Evolutionary conservation across 1,140 invertebrate species (phyloP).

Genomic region (Oryzaephilus surinamensis): DNA sequence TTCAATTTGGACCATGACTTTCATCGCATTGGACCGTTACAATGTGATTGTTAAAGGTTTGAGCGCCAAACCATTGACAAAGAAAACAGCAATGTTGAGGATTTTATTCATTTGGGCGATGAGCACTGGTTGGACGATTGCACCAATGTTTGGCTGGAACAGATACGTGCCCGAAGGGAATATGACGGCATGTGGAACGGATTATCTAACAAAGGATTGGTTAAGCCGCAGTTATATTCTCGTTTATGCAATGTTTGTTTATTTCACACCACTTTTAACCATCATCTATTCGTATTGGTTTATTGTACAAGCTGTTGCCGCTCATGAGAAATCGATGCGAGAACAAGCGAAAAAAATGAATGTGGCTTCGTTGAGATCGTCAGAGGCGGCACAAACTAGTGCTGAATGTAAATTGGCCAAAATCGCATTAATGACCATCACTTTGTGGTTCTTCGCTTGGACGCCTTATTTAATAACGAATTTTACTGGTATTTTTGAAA

Average conservation of each 20-base stretch:
- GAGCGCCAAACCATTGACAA: slow-evolving; percentile 57
- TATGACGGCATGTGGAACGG: slow-evolving; percentile 75
- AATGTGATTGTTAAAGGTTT: slow-evolving; percentile 72
- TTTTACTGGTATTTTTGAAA: slow-evolving; percentile 59
- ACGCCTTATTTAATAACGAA: slow-evolving; percentile 73
- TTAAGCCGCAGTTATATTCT: slow-evolving; percentile 56
- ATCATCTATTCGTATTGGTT: slow-evolving; percentile 70
- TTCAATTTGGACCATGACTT: slow-evolving; percentile 74
- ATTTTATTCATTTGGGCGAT: slow-evolving; percentile 60
- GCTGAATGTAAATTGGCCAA: slow-evolving; percentile 68
- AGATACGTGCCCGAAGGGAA: slow-evolving; percentile 78
- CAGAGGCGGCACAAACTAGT: slow-evolving; percentile 52
- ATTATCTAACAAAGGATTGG: slow-evolving; percentile 61
- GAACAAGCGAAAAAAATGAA: slow-evolving; percentile 81
- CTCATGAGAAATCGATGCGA: slow-evolving; percentile 69
- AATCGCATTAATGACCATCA: slow-evolving; percentile 70
- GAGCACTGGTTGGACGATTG: slow-evolving; percentile 53
- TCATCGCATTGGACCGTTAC: slow-evolving; percentile 73
- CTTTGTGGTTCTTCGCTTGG: slow-evolving; percentile 75
- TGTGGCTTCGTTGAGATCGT: slow-evolving; percentile 61
- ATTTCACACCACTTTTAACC: slow-evolving; percentile 56
- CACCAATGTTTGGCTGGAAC: slow-evolving; percentile 70
- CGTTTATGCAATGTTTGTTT: slow-evolving; percentile 56
- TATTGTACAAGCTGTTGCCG: slow-evolving; percentile 65
- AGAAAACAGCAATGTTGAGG: slow-evolving; percentile 52